Percentiles rank a stretch among this genome's conserved stretches.
Evolutionary conservation across 2,797 vertebrate species (phyloP).

Genomic region (Lerista edwardsae): DNA sequence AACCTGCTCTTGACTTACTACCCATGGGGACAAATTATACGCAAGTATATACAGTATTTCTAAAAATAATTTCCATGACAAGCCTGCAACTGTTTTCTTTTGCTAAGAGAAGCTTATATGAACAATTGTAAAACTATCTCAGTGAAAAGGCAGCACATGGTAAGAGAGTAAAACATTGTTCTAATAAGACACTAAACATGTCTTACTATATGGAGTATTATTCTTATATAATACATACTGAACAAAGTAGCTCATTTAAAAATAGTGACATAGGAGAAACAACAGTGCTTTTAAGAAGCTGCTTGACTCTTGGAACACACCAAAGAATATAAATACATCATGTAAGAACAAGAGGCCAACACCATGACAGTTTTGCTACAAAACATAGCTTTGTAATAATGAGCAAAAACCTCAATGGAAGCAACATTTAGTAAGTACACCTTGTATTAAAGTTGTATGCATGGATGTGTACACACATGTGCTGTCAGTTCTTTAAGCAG

Average conservation of each 20-base stretch:
- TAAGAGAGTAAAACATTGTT: constrained; percentile 53
- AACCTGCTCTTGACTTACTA: too few relatives aligned
- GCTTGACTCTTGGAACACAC: background rate
- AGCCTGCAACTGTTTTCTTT: constrained; percentile 50
- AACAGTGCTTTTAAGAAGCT: background rate
- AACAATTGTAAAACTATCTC: constrained; percentile 46
- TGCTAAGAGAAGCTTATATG: constrained; percentile 60
- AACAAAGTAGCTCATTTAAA: constrained; percentile 18
- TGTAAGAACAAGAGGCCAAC: background rate
- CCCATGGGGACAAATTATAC: too few relatives aligned
- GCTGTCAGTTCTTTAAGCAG: background rate
- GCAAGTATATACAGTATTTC: too few relatives aligned
- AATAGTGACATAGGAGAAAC: background rate
- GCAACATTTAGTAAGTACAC: background rate
- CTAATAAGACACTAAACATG: constrained; percentile 19
- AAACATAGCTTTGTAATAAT: background rate
- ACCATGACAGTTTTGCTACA: background rate
- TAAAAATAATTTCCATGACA: constrained; percentile 64
- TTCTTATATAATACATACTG: background rate
- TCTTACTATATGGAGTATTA: constrained; percentile 12
- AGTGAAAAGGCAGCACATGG: constrained; percentile 41
- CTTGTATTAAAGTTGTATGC: background rate
- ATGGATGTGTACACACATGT: background rate
- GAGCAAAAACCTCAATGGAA: background rate
- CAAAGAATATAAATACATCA: background rate